These are phyloP conservation scores for Platyura marginata DNA, from an alignment of 1,140 invertebrate genomes.

Conservation along the genomic window DNA sequence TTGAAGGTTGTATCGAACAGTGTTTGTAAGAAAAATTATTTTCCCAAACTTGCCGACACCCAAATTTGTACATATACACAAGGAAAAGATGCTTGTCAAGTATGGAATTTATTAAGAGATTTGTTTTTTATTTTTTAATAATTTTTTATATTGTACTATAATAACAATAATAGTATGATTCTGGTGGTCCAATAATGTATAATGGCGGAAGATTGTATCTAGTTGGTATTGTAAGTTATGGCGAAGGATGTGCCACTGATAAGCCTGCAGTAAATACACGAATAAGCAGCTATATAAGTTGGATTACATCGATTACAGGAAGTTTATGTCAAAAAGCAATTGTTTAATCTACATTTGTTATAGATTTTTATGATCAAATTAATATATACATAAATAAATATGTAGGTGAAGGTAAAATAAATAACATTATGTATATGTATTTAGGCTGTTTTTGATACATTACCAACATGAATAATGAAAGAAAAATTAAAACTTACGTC, in stretches of 20 bases:
- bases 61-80: slow-evolving; percentile 13
- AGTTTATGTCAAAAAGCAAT: no score
- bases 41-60: neutral
- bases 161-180: slow-evolving; percentile 15
- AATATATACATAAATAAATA: no score
- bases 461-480: no score
- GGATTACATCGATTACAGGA: slow-evolving; percentile 43
- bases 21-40: neutral
- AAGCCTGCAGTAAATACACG: slow-evolving; percentile 46
- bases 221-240: slow-evolving; percentile 44
- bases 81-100: slow-evolving; percentile 13
- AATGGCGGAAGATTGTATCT: slow-evolving; percentile 18
- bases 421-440: no score
- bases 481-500: no score
- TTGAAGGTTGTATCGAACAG: slow-evolving; percentile 10
- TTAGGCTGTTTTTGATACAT: no score
- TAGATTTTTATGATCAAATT: no score
- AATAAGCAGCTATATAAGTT: slow-evolving; percentile 42
- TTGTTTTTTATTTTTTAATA: neutral
- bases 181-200: slow-evolving; percentile 16
- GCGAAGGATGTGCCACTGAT: slow-evolving; percentile 32
- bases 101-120: neutral
- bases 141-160: neutral
- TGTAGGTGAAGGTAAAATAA: no score
- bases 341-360: no score